Evolutionary conservation across 2,797 vertebrate species (phyloP).

Genomic region (Channa striata): DNA sequence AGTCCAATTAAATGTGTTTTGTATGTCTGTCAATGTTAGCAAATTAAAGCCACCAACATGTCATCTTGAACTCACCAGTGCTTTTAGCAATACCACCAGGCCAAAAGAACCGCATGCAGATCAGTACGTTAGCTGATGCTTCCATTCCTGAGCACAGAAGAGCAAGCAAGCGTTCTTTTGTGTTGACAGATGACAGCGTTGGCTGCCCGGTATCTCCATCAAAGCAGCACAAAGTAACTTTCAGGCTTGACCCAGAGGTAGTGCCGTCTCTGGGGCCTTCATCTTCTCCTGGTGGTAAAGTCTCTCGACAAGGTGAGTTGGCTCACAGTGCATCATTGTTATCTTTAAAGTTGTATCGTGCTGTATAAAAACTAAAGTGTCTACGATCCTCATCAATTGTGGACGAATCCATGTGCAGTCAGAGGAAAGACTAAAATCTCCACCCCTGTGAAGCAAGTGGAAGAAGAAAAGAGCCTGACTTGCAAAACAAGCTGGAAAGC

Average conservation of each 20-base stretch:
- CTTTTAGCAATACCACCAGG: not conserved
- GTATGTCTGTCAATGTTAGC: not conserved
- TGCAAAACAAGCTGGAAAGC: slow-evolving; percentile 9
- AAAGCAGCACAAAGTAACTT: slow-evolving; percentile 49
- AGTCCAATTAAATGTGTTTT: not conserved
- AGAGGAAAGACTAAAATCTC: slow-evolving; percentile 53
- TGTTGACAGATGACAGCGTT: slow-evolving; percentile 48
- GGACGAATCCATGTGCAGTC: slow-evolving; percentile 39
- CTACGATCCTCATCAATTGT: not conserved
- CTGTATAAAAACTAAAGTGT: not conserved
- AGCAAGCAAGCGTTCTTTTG: not conserved
- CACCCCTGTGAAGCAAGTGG: slow-evolving; percentile 34
- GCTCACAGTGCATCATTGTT: not conserved
- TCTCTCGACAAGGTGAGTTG: slow-evolving; percentile 64
- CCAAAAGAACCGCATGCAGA: too few species aligned
- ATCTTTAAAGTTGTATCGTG: not conserved
- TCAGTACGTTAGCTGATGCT: not conserved
- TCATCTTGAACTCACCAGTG: too few species aligned
- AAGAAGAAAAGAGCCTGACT: slow-evolving; percentile 6
- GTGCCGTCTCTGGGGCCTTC: slow-evolving; percentile 10
- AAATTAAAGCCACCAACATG: not conserved
- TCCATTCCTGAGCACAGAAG: not conserved
- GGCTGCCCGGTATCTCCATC: slow-evolving; percentile 36
- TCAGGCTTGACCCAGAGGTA: slow-evolving; percentile 23
- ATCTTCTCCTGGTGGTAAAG: slow-evolving; percentile 34